These are phyloP conservation scores for Panagrolaimus sp. DNA, from an alignment of 1,140 invertebrate species.

Conservation along the genomic window DNA sequence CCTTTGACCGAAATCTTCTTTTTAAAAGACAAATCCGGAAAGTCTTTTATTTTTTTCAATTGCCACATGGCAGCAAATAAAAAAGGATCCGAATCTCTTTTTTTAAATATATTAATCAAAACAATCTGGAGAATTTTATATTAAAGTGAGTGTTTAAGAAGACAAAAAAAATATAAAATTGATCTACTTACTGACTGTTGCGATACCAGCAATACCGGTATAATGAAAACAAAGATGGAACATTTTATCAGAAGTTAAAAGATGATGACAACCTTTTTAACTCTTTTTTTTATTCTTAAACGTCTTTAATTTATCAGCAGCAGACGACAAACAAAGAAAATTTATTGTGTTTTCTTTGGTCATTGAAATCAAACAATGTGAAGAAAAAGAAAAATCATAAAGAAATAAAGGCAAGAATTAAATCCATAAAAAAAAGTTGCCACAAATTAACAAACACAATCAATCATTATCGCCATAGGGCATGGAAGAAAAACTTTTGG, in stretches of 20 bases:
- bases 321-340: background rate
- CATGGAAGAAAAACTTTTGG: background rate
- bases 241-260: slow-evolving; percentile 28
- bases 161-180: background rate
- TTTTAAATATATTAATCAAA: background rate
- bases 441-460: slow-evolving; percentile 13
- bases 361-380: background rate
- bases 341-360: background rate
- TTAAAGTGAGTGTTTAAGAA: background rate
- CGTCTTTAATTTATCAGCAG: slow-evolving; percentile 14
- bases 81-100: background rate
- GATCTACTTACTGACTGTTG: slow-evolving; percentile 46
- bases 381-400: background rate
- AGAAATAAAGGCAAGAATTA: slow-evolving; percentile 14
- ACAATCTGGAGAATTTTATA: background rate
- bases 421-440: slow-evolving; percentile 21
- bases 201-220: slow-evolving; percentile 46
- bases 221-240: slow-evolving; percentile 51
- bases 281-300: background rate
- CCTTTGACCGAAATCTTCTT: background rate
- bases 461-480: slow-evolving; percentile 3
- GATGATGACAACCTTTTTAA: background rate
- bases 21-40: no score
- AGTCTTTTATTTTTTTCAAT: no score
- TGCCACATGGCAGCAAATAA: background rate